Evolutionary conservation across 2,888 invertebrate species (phyloP), one percentile per base, ranked within the genome.

Genomic region (Hesperia comma): DNA sequence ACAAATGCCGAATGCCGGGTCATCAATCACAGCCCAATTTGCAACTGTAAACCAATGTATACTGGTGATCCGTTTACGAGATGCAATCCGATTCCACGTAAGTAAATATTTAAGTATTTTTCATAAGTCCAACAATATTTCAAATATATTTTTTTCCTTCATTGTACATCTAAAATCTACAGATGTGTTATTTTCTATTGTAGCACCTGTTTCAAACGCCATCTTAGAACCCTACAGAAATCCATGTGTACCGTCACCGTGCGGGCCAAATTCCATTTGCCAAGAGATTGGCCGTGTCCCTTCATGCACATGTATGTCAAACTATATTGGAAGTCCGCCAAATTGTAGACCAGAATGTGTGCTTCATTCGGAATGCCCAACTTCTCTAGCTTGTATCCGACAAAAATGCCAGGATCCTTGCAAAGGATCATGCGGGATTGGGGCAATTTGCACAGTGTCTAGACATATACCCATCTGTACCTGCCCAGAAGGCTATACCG

Each of bases 11-110:
- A 94, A 60, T 97, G 97, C 78, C 94, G 95, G 79, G 96, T 96
- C 12, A 94, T 95, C 63, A 96, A 96, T 82, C 97, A 97, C 78
- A 96, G 95, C 80, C 96, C 97, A 8, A 95, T 96, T 75, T 97
- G 97, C 82, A 94, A 94, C 71, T 97, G 97, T 81, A 93, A 93
- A 68, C 75, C 84, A 19, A 92, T 88, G 49, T 94, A 94, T 74
- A 95, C 95, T 43, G 96, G 96, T n/a, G 95, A 96, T 87, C 94
- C 95, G 12, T 95, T 95, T 71, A 88, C 93, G 14, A 90, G 93
- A 81, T 95, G 95, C 76, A 85, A 89, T 71, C 93, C 93, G 15
- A 87, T 92, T 75, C 91, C 87, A 78, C 93, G 93, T 93, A 88
- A 90, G 93, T 84, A 32, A 57, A n/a, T n/a, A n/a, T n/a, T n/a